These are phyloP conservation scores for Kryptolebias marmoratus DNA, from an alignment of 2,113 vertebrate species.

Conservation along the genomic window DNA sequence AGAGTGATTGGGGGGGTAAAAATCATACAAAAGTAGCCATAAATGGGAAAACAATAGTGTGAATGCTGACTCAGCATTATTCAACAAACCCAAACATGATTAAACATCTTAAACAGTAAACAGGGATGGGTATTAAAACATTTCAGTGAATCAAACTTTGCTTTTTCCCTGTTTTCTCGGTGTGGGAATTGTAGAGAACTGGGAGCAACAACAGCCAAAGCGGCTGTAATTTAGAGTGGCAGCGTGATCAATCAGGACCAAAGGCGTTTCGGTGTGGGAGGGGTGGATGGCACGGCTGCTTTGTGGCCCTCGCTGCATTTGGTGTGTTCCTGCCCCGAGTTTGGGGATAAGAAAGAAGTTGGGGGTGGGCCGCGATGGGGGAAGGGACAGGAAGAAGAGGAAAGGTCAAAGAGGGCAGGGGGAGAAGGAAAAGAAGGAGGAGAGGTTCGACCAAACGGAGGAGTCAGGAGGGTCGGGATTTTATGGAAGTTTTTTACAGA, in stretches of 20 bases:
- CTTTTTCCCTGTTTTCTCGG: conserved; percentile 18
- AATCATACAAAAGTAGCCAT: no score
- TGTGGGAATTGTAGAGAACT: conserved; percentile 36
- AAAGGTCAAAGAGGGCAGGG: conserved; percentile 69
- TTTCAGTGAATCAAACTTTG: conserved; percentile 26
- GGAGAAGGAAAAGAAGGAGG: conserved; percentile 54
- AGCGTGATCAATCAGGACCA: conserved; percentile 53
- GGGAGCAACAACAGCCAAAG: conserved; percentile 38
- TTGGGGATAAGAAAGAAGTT: conserved; percentile 63
- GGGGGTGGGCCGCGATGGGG: conserved; percentile 66
- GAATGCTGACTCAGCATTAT: no score
- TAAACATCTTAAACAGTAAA: conserved; percentile 88
- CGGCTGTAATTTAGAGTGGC: conserved; percentile 51
- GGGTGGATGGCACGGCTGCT: conserved; percentile 47
- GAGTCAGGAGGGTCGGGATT: conserved; percentile 25
- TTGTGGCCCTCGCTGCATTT: conserved; percentile 69
- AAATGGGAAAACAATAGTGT: no score
- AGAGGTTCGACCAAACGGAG: conserved; percentile 58
- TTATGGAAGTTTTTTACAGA: no score
- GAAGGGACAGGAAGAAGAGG: conserved; percentile 76
- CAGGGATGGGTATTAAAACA: conserved; percentile 41
- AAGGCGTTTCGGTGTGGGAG: conserved; percentile 52
- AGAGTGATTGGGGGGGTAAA: no score
- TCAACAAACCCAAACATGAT: conserved; percentile 83
- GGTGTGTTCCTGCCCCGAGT: conserved; percentile 66